Evolutionary conservation across 2,113 vertebrate genomes (phyloP), one percentile per base, ranked within the genome.

Genomic region (Bucco capensis): DNA sequence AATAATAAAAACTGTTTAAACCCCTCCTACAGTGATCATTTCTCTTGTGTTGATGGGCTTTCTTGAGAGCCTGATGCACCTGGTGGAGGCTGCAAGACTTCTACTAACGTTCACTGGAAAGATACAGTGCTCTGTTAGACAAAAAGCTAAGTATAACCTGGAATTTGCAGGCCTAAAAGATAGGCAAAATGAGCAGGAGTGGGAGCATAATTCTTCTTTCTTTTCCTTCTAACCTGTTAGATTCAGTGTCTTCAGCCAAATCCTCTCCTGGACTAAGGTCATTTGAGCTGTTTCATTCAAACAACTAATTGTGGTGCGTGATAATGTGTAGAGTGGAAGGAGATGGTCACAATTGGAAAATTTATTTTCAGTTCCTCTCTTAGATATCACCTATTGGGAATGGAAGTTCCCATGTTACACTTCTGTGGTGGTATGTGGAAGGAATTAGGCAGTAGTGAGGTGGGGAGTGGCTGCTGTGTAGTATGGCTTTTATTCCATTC

Each of bases 361-460:
- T 17, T 64, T 89, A 8, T 89, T 81, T 94, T 82, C 49, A 47
- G 3, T 74, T 85, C 42, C 22, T 71, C 5, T 81, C 14, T 37
- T 25, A 17, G 6, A 2, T 37, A 17, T 58, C 2, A 0, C 7
- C 4, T 46, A 0, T 25, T 72, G 23, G 35, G 40, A 16, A n/a
- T 67, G 19, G 51, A 71, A 64, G 40, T 74, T 42, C 19, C 31
- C 23, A 8, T 30, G 24, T 10, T 40, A 12, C 9, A 2, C 19
- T 73, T 62, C 47, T 38, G 18, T 42, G 42, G 14, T 56, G 44
- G 22, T 21, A 3, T 11, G 38, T n/a, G 33, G 35, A 62, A 66
- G 17, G 70, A 25, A 82, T 35, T 44, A 46, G 70, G 57, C 21
- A 42, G 47, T 33, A 2, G 4, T 14, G 28, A 66, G 16, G 5